A percentile compares a stretch with the other conserved stretches of the same genome.
Evolutionary conservation across 2,113 vertebrate genomes (phyloP).

Genomic region (Canis aureus): DNA sequence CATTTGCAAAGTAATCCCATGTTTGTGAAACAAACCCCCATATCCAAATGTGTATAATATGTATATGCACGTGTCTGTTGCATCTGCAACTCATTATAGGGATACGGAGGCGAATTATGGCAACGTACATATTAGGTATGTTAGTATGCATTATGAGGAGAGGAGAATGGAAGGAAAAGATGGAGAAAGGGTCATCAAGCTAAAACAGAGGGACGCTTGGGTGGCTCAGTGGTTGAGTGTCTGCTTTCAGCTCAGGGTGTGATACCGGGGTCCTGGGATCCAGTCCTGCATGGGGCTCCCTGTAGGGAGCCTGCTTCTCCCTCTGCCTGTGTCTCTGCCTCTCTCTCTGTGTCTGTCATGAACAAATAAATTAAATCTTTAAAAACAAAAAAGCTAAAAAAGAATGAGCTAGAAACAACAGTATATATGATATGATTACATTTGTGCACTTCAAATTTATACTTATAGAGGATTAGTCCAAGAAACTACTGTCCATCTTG

Average conservation of each 20-base stretch:
- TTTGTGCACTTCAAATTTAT: conserved; percentile 8
- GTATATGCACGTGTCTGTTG: too few relatives aligned
- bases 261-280: too few relatives aligned
- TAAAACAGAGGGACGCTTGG: neutral
- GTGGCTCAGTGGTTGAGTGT: too few relatives aligned
- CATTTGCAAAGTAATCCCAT: neutral
- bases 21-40: neutral
- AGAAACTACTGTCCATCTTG: conserved; percentile 3
- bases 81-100: neutral
- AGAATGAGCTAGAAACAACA: neutral
- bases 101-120: neutral
- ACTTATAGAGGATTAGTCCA: conserved; percentile 28
- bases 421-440: neutral
- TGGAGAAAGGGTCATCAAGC: neutral
- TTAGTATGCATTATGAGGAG: too few relatives aligned
- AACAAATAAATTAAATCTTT: too few relatives aligned
- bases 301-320: too few relatives aligned
- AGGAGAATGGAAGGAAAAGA: neutral
- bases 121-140: neutral
- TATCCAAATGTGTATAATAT: neutral
- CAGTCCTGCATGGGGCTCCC: too few relatives aligned
- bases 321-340: too few relatives aligned
- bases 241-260: too few relatives aligned
- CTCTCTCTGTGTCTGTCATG: too few relatives aligned
- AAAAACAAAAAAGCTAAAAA: neutral